These are phyloP conservation scores for Rissa tridactyla DNA, from an alignment of 2,113 vertebrate species.

Conservation along the genomic window DNA sequence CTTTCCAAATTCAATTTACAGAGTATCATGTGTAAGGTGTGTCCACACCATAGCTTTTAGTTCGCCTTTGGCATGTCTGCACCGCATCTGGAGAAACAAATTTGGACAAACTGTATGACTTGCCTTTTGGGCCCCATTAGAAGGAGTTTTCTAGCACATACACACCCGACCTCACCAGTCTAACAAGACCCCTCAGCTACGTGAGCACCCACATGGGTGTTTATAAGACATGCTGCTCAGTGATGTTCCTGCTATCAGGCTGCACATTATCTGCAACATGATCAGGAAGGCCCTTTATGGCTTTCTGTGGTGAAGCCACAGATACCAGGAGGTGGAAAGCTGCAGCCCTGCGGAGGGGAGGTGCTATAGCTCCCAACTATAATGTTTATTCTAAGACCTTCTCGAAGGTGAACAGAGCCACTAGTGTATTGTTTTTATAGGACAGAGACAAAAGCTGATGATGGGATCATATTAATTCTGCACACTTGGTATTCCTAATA, in stretches of 20 bases:
- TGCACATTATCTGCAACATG: neutral
- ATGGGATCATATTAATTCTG: neutral
- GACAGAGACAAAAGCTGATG: neutral
- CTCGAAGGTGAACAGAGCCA: neutral
- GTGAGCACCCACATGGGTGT: accelerated
- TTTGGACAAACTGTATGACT: neutral
- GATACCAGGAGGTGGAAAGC: neutral
- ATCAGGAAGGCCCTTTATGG: neutral
- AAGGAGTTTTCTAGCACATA: neutral
- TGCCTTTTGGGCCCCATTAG: neutral
- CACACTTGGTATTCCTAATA: neutral
- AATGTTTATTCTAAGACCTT: neutral
- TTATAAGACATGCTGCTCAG: neutral
- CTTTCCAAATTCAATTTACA: neutral
- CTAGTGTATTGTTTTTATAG: neutral
- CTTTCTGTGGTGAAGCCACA: neutral
- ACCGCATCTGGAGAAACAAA: neutral
- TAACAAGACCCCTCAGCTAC: neutral
- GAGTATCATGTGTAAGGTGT: neutral
- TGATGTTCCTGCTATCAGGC: neutral
- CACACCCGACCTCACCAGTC: neutral
- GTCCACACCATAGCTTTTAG: neutral
- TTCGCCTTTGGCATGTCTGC: neutral
- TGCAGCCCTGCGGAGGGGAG: neutral
- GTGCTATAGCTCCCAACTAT: neutral